These are phyloP conservation scores for Rhinella marina DNA, from an alignment of 2,797 vertebrate genomes.

Conservation along the genomic window DNA sequence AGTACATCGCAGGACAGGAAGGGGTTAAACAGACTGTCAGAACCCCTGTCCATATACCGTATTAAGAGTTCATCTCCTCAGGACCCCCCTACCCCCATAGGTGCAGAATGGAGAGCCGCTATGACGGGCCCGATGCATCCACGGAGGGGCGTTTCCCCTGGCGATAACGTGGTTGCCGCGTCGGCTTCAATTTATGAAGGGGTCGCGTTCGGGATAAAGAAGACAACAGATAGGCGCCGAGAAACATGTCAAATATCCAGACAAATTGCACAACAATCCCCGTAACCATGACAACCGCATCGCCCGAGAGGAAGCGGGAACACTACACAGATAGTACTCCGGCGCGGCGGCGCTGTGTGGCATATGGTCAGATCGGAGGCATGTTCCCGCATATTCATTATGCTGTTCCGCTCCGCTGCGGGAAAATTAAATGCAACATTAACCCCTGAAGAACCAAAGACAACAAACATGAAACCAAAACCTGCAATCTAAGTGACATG, in stretches of 20 bases:
- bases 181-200: too few species aligned
- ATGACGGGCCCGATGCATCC: background rate
- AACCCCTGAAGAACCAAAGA: background rate
- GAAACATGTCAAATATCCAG: background rate
- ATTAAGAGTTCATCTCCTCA: too few species aligned
- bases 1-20: too few species aligned
- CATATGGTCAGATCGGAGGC: constrained; percentile 42
- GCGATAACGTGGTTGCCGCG: too few species aligned
- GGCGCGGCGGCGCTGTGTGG: constrained; percentile 33
- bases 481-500: background rate
- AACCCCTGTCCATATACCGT: too few species aligned
- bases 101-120: background rate
- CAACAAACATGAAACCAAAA: background rate
- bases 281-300: constrained; percentile 75
- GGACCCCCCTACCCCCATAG: too few species aligned
- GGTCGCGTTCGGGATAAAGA: too few species aligned
- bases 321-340: constrained; percentile 57
- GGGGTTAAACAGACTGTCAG: too few species aligned
- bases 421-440: background rate
- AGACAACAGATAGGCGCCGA: background rate
- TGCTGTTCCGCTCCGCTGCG: background rate
- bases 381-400: constrained; percentile 37
- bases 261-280: constrained; percentile 63
- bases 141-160: background rate
- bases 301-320: constrained; percentile 42